A percentile compares a stretch with the other conserved stretches of the same genome.
These are phyloP conservation scores for Nephotettix cincticeps DNA, from an alignment of 1,140 invertebrate species.

Conservation along the genomic window DNA sequence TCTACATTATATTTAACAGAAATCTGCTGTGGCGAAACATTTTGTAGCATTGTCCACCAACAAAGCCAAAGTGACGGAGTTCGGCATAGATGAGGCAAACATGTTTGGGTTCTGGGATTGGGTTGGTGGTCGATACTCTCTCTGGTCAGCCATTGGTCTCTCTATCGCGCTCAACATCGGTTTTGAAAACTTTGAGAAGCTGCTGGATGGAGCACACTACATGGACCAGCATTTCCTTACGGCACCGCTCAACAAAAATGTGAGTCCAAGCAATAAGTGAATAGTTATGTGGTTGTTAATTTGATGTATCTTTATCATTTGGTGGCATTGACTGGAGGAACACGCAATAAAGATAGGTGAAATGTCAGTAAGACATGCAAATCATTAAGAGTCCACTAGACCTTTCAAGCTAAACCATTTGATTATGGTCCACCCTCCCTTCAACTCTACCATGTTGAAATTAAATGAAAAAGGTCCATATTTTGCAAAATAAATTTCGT, in stretches of 20 bases:
- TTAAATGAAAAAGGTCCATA: too few species aligned
- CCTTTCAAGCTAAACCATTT: too few species aligned
- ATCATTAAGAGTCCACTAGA: too few species aligned
- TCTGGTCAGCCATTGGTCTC: conserved; percentile 98
- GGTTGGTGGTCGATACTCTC: conserved; percentile 97
- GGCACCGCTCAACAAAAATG: conserved; percentile 91
- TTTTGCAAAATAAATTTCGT: too few species aligned
- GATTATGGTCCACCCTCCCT: too few species aligned
- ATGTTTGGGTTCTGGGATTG: conserved; percentile 99
- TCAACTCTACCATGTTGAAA: too few species aligned
- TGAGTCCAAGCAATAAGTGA: conserved; percentile 59
- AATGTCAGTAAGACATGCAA: too few species aligned
- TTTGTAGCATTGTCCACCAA: conserved; percentile 99
- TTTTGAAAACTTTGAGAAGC: conserved; percentile 93
- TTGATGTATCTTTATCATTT: too few species aligned
- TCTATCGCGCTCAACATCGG: conserved; percentile 94
- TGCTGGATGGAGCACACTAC: conserved; percentile 87
- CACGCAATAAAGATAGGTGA: too few species aligned
- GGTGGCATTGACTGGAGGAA: too few species aligned
- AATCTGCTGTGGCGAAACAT: conserved; percentile 85
- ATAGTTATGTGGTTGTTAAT: too few species aligned
- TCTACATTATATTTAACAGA: too few species aligned
- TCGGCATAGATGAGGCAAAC: conserved; percentile 95
- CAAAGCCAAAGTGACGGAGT: conserved; percentile 86
- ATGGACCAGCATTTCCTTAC: conserved; percentile 94